Conservation (phyloP, 1,140 invertebrate genomes). For the Polypedilum pembai region DNA sequence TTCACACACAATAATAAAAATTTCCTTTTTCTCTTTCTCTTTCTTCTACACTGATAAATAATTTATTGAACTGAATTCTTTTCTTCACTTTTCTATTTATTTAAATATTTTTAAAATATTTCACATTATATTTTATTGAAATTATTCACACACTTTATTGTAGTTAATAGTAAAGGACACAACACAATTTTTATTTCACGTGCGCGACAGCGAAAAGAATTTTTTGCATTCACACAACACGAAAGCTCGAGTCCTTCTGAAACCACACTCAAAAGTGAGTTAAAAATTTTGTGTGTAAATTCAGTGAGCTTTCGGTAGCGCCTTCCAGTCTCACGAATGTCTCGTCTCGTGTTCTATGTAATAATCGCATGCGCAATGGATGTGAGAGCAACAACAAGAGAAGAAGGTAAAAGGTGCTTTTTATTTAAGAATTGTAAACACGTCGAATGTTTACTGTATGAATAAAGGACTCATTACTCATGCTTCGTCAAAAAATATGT, state of each 20-base stretch:
- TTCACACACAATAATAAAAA: conserved; percentile 6
- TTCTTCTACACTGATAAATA: not conserved
- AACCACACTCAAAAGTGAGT: not conserved
- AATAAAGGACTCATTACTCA: conserved; percentile 13
- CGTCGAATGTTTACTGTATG: conserved; percentile 2
- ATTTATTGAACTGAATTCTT: no score
- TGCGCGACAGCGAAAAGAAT: no score
- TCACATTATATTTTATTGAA: not conserved
- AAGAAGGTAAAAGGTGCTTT: not conserved
- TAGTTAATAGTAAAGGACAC: not conserved
- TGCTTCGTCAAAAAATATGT: not conserved
- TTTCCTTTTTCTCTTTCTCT: not conserved
- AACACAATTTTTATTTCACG: not conserved
- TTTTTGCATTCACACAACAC: conserved; percentile 1
- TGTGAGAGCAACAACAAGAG: not conserved
- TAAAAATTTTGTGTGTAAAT: not conserved
- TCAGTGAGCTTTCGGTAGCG: not conserved
- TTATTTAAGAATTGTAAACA: conserved; percentile 19
- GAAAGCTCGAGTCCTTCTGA: conserved; percentile 16
- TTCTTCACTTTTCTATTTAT: not conserved
- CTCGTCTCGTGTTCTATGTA: not conserved
- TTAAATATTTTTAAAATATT: not conserved
- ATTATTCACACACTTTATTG: not conserved
- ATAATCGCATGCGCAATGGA: conserved; percentile 1
- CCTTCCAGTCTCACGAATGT: not conserved